These are phyloP conservation scores for Chelon labrosus DNA, from an alignment of 2,797 vertebrate species.

Conservation along the genomic window DNA sequence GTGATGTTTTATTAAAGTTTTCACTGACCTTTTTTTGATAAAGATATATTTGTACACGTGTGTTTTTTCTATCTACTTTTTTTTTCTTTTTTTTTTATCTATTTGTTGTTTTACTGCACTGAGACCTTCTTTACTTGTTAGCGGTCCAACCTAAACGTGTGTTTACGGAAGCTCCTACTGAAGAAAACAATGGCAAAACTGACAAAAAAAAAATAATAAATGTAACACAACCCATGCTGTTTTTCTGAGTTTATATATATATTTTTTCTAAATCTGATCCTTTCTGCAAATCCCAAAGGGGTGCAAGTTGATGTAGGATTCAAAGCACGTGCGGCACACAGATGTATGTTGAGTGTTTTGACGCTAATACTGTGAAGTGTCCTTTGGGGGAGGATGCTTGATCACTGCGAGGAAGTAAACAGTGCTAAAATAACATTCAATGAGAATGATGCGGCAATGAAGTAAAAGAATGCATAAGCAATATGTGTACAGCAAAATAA, in stretches of 20 bases:
- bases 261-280: not conserved
- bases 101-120: constrained; percentile 60
- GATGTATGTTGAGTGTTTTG: constrained; percentile 33
- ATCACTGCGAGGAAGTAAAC: not conserved
- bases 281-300: constrained; percentile 15
- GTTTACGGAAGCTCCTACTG: constrained; percentile 26
- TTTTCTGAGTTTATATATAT: not conserved
- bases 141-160: constrained; percentile 14
- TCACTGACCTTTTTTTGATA: constrained; percentile 44
- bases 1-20: constrained; percentile 45
- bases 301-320: constrained; percentile 15
- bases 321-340: constrained; percentile 30
- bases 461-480: constrained; percentile 4
- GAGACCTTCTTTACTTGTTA: constrained; percentile 43
- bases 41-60: constrained; percentile 47
- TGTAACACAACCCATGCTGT: not conserved
- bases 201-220: not conserved
- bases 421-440: not conserved
- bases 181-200: constrained; percentile 8
- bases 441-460: constrained; percentile 4
- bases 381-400: constrained; percentile 24
- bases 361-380: constrained; percentile 59
- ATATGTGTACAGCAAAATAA: not conserved
- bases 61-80: constrained; percentile 32
- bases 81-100: constrained; percentile 22